These are phyloP conservation scores for Popillia japonica DNA, from an alignment of 1,140 invertebrate species.

Conservation along the genomic window DNA sequence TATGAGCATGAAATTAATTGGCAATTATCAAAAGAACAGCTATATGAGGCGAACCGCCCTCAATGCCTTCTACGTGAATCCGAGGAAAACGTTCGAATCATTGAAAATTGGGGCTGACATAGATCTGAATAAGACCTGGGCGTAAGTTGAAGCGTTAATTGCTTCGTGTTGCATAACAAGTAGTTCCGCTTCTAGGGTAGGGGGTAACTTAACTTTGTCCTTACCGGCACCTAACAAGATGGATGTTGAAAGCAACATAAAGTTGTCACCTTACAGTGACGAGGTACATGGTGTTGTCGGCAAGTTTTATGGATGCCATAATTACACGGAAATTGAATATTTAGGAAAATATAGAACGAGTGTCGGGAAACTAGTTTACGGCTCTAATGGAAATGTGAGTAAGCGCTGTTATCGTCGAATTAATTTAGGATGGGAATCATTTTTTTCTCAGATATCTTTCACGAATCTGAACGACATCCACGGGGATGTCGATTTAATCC, in stretches of 20 bases:
- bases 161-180: constrained; percentile 31
- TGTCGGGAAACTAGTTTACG: constrained; percentile 48
- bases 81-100: constrained; percentile 61
- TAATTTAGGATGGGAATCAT: too few relatives aligned
- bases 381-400: constrained; percentile 51
- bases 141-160: constrained; percentile 51
- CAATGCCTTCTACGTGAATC: constrained; percentile 64
- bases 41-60: constrained; percentile 52
- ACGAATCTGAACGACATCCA: constrained; percentile 57
- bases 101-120: constrained; percentile 64
- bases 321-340: constrained; percentile 51
- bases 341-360: constrained; percentile 51
- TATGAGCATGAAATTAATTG: constrained; percentile 60
- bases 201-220: constrained; percentile 66
- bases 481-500: constrained; percentile 63
- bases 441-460: constrained; percentile 41
- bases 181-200: constrained; percentile 58
- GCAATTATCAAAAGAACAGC: constrained; percentile 54
- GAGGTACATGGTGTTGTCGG: constrained; percentile 68
- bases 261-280: constrained; percentile 67
- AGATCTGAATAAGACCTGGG: constrained; percentile 65
- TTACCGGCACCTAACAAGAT: constrained; percentile 62
- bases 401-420: not conserved
- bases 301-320: constrained; percentile 59
- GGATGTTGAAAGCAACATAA: constrained; percentile 64